Base-by-base conservation (phyloP, 2,113 vertebrate species). In the Centropus unirufus region DNA sequence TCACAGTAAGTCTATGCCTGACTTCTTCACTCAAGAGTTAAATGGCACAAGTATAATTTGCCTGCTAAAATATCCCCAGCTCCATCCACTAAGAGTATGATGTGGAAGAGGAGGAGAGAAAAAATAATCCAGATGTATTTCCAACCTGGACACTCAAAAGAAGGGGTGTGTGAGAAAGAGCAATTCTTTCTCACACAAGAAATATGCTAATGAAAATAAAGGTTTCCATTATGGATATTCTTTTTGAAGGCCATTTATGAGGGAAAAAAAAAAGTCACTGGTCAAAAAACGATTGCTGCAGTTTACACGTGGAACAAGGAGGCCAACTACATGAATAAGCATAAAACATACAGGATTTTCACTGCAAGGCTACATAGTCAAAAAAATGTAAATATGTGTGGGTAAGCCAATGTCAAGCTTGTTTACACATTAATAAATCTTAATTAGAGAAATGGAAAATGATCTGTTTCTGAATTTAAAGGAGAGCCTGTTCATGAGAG, bases 121-220 rank as follows among this genome's bases (percentile, higher is more conserved):
- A 75, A 83, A 49, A 32, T 8, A 90, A 69, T 11, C 29, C 3
- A n/a, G 44, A 51, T 18, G 18, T 9, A 14, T 32, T 55, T 75
- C 21, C 0, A 0, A 39, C 66, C 3, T 0, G 0, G 46, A 8
- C 44, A 47, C 58, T 64, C 1, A 0, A 26, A 74, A 44, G 77
- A 58, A 36, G 14, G 18, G 42, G 54, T 32, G 27, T 0, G 0
- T 81, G 39, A 87, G 57, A 86, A 79, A n/a, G 14, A 55, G 15
- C 5, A 36, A 7, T 10, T 54, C 30, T 14, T 20, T 47, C 21
- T 12, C 46, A n/a, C 57, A 24, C 44, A 14, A 26, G 55, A 27
- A 40, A 30, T 22, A 87, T 20, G 17, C 32, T 39, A 63, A 34
- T n/a, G 27, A 36, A 83, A 59, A 26, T 30, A n/a, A 15, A 12